Base-by-base conservation (phyloP, 2,888 invertebrate species). In the Chloromyia formosa region DNA sequence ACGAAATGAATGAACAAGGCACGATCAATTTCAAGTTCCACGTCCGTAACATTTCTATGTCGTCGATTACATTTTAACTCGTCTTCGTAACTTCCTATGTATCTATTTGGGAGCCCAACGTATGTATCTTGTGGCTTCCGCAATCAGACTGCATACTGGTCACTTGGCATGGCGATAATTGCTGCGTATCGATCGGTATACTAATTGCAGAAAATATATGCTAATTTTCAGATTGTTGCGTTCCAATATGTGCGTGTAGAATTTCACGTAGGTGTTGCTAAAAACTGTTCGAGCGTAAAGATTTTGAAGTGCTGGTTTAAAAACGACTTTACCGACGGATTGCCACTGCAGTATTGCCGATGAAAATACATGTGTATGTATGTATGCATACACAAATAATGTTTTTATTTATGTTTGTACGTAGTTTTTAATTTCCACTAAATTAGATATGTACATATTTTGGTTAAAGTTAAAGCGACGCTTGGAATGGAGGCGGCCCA, bases 171-270 rank as follows among this genome's bases (percentile, higher is more conserved):
- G 40, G 71, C 42, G 71, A 71, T 58, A 71, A 71, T 71, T 71
- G 58, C 71, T 71, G 71, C 71, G 71, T 71, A 73, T 73, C 53
- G 49, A 60, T 23, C 49, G 45, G 4, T 49, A 35, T 40, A 72
- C 72, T 72, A 72, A 72, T 72, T 58, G 72, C 40, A 45, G 14
- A 22, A 23, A 42, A 7, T 18, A 40, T 27, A 58, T 72, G 72
- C 35, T 72, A 72, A 72, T 72, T 72, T n/a, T 58, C 10, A 22
- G 45, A 72, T 40, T 35, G 22, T n/a, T 72, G 58, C 72, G 72
- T 72, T 72, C 16, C 56, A 60, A 10, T 27, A 45, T 16, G 20
- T 5, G 42, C 58, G 60, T 72, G 72, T 60, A 45, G 60, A 72
- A 72, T 58, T 72, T 72, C 60, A 23, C 66, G 27, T 35, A 35